Evolutionary conservation across 2,797 vertebrate species (phyloP).

Genomic region (Pachyuromys duprasi): DNA sequence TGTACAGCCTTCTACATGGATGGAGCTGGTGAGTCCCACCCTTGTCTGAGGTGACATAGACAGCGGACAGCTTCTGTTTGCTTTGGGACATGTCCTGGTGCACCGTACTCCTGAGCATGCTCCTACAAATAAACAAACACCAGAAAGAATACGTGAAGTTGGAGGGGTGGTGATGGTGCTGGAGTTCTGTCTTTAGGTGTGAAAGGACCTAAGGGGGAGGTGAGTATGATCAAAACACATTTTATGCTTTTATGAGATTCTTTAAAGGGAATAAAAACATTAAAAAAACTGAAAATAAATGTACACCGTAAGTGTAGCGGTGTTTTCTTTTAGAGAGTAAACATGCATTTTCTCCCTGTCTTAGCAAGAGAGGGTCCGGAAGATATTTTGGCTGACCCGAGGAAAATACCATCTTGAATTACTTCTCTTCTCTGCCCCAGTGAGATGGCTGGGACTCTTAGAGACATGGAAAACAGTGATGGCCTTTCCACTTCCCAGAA

Average conservation of each 20-base stretch:
- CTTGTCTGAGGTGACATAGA: neutral
- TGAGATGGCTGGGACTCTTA: neutral
- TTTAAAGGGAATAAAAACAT: neutral
- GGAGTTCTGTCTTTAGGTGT: neutral
- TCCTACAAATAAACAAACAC: neutral
- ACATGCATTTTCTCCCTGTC: slow-evolving; percentile 27
- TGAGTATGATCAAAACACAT: neutral
- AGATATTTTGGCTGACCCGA: neutral
- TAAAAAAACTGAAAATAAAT: slow-evolving; percentile 25
- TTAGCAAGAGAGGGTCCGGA: neutral
- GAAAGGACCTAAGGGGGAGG: neutral
- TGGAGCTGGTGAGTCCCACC: neutral
- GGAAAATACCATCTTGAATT: slow-evolving; percentile 19
- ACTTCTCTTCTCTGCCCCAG: neutral
- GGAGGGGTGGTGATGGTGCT: neutral
- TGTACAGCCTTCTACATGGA: neutral
- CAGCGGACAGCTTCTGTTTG: neutral
- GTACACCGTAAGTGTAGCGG: neutral
- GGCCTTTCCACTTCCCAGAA: neutral
- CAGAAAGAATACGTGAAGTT: neutral
- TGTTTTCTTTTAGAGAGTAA: neutral
- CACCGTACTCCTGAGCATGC: no score
- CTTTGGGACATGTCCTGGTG: no score
- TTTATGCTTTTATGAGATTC: neutral
- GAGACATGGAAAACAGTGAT: neutral